phyloP scores from a whole-genome alignment of 2,888 invertebrate genomes.

The Lasioglossum figueresi region DNA sequence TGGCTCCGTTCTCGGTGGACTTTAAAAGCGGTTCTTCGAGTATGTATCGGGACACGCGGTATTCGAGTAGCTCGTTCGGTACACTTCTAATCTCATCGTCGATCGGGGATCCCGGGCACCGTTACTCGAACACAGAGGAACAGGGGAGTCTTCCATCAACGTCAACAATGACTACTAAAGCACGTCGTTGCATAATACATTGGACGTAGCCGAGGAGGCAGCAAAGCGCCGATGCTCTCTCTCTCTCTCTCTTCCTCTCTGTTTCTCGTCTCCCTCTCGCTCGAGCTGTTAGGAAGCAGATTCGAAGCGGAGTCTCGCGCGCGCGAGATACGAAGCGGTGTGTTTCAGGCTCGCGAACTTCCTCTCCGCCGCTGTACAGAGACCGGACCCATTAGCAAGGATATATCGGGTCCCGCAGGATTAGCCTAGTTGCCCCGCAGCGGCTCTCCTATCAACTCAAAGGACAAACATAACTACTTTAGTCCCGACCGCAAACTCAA shows the following conservation, averaged over 20 bases:
- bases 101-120: constrained; percentile 18
- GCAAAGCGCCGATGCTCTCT: background rate
- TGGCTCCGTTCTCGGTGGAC: background rate
- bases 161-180: constrained; percentile 66
- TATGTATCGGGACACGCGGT: constrained; percentile 9
- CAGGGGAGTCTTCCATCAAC: constrained; percentile 51
- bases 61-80: background rate
- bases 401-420: constrained; percentile 80
- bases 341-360: constrained; percentile 66
- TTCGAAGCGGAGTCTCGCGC: constrained; percentile 45
- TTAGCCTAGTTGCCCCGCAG: constrained; percentile 78
- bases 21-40: constrained; percentile 8
- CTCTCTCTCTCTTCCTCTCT: background rate
- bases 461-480: constrained; percentile 84
- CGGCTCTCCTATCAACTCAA: constrained; percentile 80
- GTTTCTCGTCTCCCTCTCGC: background rate
- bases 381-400: constrained; percentile 78
- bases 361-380: constrained; percentile 53
- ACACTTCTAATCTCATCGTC: constrained; percentile 16
- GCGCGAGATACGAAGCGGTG: constrained; percentile 1
- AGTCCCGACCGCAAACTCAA: constrained; percentile 82
- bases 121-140: constrained; percentile 18
- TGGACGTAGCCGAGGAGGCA: constrained; percentile 39
- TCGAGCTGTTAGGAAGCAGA: constrained; percentile 22
- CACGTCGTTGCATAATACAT: constrained; percentile 69